A percentile compares a stretch with the other conserved stretches of the same genome.
phyloP scores from a whole-genome alignment of 2,113 vertebrate species.

The Pyrgilauda ruficollis region DNA sequence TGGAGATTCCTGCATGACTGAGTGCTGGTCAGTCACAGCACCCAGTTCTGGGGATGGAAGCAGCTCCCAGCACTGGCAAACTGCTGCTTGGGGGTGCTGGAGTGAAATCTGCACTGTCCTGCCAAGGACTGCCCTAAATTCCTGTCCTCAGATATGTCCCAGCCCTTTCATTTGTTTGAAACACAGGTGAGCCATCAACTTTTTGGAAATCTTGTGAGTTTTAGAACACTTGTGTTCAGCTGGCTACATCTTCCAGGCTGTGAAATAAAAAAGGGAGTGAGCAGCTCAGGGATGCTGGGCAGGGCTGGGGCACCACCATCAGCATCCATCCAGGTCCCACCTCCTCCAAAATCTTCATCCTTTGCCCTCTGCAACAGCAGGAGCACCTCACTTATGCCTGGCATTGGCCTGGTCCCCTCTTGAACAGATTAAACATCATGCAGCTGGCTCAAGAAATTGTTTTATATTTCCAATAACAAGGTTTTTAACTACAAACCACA shows the following conservation, averaged over 20 bases:
- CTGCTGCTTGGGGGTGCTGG: not conserved
- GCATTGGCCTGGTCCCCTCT: not conserved
- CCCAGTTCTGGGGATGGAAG: not conserved
- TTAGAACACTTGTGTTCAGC: rapidly evolving
- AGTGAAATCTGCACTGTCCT: not conserved
- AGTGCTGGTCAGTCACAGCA: not conserved
- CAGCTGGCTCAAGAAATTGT: not conserved
- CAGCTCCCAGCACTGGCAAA: not conserved
- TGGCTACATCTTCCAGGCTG: not conserved
- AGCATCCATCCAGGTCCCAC: not conserved
- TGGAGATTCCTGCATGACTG: rapidly evolving
- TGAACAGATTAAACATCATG: rapidly evolving
- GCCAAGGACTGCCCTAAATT: not conserved
- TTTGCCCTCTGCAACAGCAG: not conserved
- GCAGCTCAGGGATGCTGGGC: not conserved
- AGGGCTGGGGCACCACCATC: not conserved
- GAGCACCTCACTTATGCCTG: rapidly evolving
- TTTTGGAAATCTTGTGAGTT: rapidly evolving
- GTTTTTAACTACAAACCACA: not conserved
- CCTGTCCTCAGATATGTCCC: not conserved
- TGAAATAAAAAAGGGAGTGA: not conserved
- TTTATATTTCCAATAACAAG: not conserved
- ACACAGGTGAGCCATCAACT: not conserved
- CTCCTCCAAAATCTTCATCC: not conserved
- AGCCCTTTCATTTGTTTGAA: not conserved